phyloP scores from a whole-genome alignment of 2,888 invertebrate species.

The Euplagia quadripunctaria region DNA sequence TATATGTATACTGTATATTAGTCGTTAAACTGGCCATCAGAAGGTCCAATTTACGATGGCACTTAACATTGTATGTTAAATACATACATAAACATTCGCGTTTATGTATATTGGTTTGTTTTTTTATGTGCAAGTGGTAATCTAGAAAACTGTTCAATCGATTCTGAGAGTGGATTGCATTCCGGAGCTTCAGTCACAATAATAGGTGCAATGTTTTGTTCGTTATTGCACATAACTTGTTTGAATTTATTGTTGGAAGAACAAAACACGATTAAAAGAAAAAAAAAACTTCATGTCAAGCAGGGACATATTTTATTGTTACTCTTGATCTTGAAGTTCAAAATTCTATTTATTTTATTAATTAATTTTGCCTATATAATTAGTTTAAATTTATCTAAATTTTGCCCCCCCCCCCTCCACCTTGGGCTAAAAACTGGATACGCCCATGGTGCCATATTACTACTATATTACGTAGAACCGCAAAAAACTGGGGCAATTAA shows the following conservation, averaged over 20 bases:
- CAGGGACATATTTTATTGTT: too few species aligned
- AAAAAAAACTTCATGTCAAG: background rate
- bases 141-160: slow-evolving; percentile 28
- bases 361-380: too few species aligned
- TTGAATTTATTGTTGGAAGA: slow-evolving; percentile 6
- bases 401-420: too few species aligned
- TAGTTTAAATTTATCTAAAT: too few species aligned
- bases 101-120: slow-evolving; percentile 28
- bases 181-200: background rate
- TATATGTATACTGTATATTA: background rate
- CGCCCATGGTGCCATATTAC: too few species aligned
- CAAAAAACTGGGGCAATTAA: background rate
- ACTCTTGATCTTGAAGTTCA: too few species aligned
- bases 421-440: too few species aligned
- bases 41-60: slow-evolving; percentile 13
- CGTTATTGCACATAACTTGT: slow-evolving; percentile 6
- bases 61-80: slow-evolving; percentile 24
- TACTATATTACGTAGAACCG: background rate
- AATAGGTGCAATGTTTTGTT: slow-evolving; percentile 7
- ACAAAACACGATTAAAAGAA: background rate
- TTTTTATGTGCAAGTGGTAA: slow-evolving; percentile 29
- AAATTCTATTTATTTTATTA: too few species aligned
- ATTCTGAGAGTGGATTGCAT: slow-evolving; percentile 18
- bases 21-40: slow-evolving; percentile 27
- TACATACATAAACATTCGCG: slow-evolving; percentile 27